These are phyloP conservation scores for Tragopan temminckii DNA, from an alignment of 2,797 vertebrate genomes.

Conservation along the genomic window DNA sequence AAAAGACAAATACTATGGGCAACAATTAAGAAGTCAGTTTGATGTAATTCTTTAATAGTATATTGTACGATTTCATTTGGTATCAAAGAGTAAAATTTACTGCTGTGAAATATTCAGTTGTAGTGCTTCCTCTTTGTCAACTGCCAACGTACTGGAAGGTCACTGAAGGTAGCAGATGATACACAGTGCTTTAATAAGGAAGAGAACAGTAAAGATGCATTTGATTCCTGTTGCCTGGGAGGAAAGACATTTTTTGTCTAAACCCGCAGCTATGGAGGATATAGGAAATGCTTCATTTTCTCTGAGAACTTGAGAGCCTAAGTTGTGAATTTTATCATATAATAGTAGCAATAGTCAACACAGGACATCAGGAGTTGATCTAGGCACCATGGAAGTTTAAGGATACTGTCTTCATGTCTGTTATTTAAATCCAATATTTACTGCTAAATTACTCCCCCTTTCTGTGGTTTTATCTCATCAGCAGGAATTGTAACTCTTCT, in stretches of 20 bases:
- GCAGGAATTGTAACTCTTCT: not conserved
- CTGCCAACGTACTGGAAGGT: not conserved
- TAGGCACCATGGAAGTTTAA: not conserved
- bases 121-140: not conserved
- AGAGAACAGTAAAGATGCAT: not conserved
- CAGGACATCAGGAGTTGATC: not conserved
- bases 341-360: not conserved
- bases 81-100: not conserved
- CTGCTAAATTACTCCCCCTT: not conserved
- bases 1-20: not conserved
- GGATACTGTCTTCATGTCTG: not conserved
- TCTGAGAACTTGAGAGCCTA: not conserved
- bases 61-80: not conserved
- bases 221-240: not conserved
- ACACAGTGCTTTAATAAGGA: not conserved
- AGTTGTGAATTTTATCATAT: not conserved
- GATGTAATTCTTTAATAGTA: not conserved
- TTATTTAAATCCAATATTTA: not conserved
- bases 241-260: not conserved
- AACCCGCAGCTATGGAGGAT: not conserved
- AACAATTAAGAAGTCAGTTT: not conserved
- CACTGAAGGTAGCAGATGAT: not conserved
- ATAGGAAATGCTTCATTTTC: not conserved
- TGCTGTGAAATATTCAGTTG: not conserved
- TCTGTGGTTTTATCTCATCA: not conserved